Percentiles rank a stretch among this genome's conserved stretches.
Conservation (phyloP, 2,797 vertebrate genomes). For the Megalops cyprinoides region DNA sequence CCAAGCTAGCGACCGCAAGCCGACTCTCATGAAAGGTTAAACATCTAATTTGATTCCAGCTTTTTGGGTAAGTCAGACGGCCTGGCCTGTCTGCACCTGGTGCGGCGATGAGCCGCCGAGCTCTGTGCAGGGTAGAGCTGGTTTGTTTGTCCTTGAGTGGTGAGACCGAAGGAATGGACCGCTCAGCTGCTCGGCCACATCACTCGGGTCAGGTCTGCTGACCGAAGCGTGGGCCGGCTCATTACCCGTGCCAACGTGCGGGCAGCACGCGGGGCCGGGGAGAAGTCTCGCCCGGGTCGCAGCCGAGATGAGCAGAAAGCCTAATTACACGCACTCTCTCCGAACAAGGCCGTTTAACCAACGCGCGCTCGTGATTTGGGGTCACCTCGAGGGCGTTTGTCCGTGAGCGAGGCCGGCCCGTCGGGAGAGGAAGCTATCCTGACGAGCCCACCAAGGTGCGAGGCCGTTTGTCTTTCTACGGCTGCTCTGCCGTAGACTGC, state of each 20-base stretch:
- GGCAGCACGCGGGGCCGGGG: too few species aligned
- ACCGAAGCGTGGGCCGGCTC: not conserved
- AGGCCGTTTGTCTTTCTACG: not conserved
- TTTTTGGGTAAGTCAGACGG: not conserved
- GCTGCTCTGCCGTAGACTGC: not conserved
- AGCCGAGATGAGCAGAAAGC: not conserved
- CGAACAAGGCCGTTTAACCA: conserved; percentile 10
- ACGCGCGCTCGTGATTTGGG: not conserved
- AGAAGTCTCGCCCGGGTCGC: not conserved
- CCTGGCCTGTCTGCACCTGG: not conserved
- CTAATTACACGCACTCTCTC: not conserved
- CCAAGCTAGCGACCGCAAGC: not conserved
- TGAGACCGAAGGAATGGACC: not conserved
- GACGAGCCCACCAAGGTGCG: not conserved
- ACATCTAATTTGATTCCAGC: not conserved
- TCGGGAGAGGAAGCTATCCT: not conserved
- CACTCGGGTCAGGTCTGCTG: not conserved
- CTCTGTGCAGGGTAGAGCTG: not conserved
- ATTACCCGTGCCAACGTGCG: too few species aligned
- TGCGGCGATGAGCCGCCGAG: not conserved
- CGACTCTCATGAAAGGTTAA: not conserved
- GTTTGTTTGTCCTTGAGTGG: conserved; percentile 7
- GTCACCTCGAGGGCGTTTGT: too few species aligned
- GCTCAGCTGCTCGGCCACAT: not conserved
- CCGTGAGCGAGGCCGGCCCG: too few species aligned